Percentiles rank a stretch among this genome's conserved stretches.
Evolutionary conservation across 2,888 invertebrate genomes (phyloP).

Genomic region (Dioctria rufipes): DNA sequence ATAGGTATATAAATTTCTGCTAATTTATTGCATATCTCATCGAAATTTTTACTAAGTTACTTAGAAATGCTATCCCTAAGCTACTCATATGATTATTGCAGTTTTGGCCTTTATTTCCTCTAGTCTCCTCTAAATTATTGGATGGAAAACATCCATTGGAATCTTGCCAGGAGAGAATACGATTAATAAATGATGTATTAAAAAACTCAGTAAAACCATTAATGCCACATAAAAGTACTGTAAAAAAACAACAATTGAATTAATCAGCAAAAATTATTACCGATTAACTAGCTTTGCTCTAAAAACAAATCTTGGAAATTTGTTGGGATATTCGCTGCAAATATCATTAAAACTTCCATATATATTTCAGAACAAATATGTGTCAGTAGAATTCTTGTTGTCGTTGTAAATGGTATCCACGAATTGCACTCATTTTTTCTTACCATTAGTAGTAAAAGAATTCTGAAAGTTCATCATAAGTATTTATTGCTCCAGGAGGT

Average conservation of each 20-base stretch:
- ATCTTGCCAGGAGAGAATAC: not conserved
- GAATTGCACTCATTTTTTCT: not conserved
- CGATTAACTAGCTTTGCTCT: constrained; percentile 5
- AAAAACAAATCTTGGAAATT: constrained; percentile 16
- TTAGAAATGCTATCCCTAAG: constrained; percentile 11
- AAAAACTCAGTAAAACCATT: constrained; percentile 26
- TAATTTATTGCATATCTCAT: not conserved
- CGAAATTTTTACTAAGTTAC: not conserved
- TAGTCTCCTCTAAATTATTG: not conserved
- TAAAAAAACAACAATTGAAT: not conserved
- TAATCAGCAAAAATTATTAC: not conserved
- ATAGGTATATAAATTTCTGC: not conserved
- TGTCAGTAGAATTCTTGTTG: not conserved
- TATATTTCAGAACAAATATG: not conserved
- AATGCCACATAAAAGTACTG: constrained; percentile 14
- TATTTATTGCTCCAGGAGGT: not conserved
- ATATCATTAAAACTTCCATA: not conserved
- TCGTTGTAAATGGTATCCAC: not conserved
- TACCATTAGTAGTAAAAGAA: not conserved
- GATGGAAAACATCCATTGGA: constrained; percentile 15
- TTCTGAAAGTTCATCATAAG: not conserved
- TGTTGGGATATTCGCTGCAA: not conserved
- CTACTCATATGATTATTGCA: constrained; percentile 6
- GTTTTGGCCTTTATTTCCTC: not conserved
- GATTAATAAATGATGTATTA: not conserved